Evolutionary conservation across 1,140 invertebrate genomes (phyloP), one percentile per base, ranked within the genome.

Genomic region (Phthorimaea operculella): DNA sequence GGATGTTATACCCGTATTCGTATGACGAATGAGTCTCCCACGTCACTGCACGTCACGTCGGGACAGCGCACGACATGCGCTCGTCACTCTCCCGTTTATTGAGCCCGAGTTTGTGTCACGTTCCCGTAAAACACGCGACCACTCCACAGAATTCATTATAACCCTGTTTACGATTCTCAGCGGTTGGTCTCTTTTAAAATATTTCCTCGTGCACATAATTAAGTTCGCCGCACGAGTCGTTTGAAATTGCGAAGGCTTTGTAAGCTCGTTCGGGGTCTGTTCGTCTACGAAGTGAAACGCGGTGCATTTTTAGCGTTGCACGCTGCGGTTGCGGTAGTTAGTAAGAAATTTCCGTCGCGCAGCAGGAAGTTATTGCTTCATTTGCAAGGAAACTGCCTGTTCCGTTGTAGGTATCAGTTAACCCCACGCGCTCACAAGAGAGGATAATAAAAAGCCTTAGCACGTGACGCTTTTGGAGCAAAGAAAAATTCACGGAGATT

Each of bases 401-500:
- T 48, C 33, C 34, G 54, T 42, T 54, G 49, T n/a, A n/a, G n/a
- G n/a, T n/a, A 28, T 16, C 45, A 54, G 47, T 42, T 52, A 33
- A 44, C 42, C 57, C 49, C 44, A 53, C 55, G 52, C 48, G 62
- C 58, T 57, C 70, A 62, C 52, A 50, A 57, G 55, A 55, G 50
- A 36, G 64, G 63, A 71, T 76, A 78, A 80, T 76, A 79, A 76
- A 81, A 76, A 62, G 66, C 73, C 72, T 66, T 55, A 64, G 66
- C 64, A 79, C 73, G 78, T 81, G 78, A 76, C 66, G 65, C 57
- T 61, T 53, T 74, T 64, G 68, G 68, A 72, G 78, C 72, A 75
- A 76, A 76, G 72, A 76, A 78, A 67, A 73, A 68, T 64, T 70
- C 65, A 64, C 64, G 59, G 10, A 39, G 8, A 28, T 73, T 62